A percentile compares a stretch with the other conserved stretches of the same genome.
These are phyloP conservation scores for Ploceus nigricollis DNA, from an alignment of 2,113 vertebrate genomes.

Conservation along the genomic window DNA sequence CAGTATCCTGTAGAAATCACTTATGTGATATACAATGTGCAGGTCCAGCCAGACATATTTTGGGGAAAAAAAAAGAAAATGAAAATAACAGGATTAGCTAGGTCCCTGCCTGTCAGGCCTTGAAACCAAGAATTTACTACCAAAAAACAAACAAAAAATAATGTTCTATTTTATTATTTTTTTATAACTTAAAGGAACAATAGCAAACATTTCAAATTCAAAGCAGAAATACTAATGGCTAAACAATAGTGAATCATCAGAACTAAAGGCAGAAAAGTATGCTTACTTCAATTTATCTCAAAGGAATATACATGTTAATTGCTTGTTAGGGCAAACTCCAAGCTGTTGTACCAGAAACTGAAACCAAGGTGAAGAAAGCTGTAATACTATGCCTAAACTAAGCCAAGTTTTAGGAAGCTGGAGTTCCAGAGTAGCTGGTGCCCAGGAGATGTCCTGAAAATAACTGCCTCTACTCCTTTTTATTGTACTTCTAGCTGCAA, in stretches of 20 bases:
- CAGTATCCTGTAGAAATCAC: background rate
- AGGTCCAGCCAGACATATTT: background rate
- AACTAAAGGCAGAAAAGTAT: background rate
- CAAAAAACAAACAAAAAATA: background rate
- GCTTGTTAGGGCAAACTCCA: background rate
- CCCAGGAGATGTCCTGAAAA: background rate
- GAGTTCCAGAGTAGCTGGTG: background rate
- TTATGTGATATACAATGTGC: background rate
- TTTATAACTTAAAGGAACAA: background rate
- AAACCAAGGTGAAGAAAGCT: background rate
- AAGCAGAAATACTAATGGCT: constrained; percentile 1
- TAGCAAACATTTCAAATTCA: background rate
- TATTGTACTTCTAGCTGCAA: background rate
- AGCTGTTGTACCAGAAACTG: background rate
- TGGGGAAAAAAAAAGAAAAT: background rate
- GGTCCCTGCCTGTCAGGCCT: background rate
- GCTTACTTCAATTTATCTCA: background rate
- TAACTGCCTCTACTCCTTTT: background rate
- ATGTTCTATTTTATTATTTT: background rate
- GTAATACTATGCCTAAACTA: background rate
- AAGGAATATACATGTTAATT: background rate
- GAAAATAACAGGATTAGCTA: background rate
- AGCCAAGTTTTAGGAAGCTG: background rate
- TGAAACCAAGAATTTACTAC: background rate
- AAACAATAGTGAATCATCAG: background rate